phyloP scores from a whole-genome alignment of 2,797 vertebrate species.

The Serranus cabrilla region DNA sequence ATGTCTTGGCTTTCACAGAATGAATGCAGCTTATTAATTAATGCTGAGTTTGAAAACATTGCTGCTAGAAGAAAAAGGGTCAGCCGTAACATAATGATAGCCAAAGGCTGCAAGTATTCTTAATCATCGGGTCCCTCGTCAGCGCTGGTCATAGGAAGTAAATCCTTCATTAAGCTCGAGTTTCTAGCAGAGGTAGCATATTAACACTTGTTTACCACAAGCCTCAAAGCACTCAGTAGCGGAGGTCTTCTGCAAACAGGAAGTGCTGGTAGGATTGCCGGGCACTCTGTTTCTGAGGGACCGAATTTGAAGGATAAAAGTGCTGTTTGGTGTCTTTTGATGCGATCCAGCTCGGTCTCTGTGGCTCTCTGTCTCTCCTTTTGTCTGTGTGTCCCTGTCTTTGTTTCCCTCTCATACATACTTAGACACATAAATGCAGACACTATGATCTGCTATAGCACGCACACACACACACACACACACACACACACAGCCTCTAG shows the following conservation, averaged over 20 bases:
- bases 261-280: slow-evolving; percentile 36
- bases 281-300: slow-evolving; percentile 40
- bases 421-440: slow-evolving; percentile 32
- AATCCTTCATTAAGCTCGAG: slow-evolving; percentile 71
- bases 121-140: slow-evolving; percentile 63
- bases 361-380: slow-evolving; percentile 30
- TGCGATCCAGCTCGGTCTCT: slow-evolving; percentile 19
- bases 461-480: slow-evolving; percentile 5
- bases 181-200: slow-evolving; percentile 63
- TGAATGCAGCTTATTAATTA: slow-evolving; percentile 61
- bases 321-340: slow-evolving; percentile 50
- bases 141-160: slow-evolving; percentile 66
- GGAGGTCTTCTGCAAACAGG: slow-evolving; percentile 58
- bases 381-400: slow-evolving; percentile 35
- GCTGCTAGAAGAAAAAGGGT: slow-evolving; percentile 48
- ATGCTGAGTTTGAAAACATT: slow-evolving; percentile 57
- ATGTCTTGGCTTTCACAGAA: slow-evolving; percentile 36
- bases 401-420: slow-evolving; percentile 46
- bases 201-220: slow-evolving; percentile 69
- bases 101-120: slow-evolving; percentile 62
- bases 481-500: slow-evolving; percentile 31
- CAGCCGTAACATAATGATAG: slow-evolving; percentile 68
- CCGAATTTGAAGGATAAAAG: slow-evolving; percentile 60
- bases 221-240: slow-evolving; percentile 47
- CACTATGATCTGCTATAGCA: slow-evolving; percentile 30